These are phyloP conservation scores for Ellobium chinense DNA, from an alignment of 2,888 invertebrate genomes.

Conservation along the genomic window DNA sequence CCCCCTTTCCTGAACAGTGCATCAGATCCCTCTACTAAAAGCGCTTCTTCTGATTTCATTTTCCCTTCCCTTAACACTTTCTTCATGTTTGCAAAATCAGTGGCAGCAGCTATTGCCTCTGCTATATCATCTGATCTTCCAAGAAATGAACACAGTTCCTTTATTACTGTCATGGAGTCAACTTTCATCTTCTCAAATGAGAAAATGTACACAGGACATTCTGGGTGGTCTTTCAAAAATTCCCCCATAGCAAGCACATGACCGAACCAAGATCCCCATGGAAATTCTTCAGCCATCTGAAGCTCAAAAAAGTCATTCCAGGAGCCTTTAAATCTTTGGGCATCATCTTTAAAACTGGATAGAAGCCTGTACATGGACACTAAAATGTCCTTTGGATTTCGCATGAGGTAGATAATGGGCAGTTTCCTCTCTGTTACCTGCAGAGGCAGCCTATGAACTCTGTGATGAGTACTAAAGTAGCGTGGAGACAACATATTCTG, in stretches of 20 bases:
- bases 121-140: slow-evolving; percentile 10
- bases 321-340: neutral
- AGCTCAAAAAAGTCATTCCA: slow-evolving; percentile 21
- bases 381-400: slow-evolving; percentile 15
- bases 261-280: slow-evolving; percentile 21
- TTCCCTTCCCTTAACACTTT: neutral
- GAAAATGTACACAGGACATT: neutral
- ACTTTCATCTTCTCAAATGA: slow-evolving; percentile 7
- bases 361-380: neutral
- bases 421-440: slow-evolving; percentile 4
- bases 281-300: neutral
- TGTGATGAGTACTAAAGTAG: neutral
- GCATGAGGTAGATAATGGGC: slow-evolving; percentile 10
- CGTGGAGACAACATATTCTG: neutral
- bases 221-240: slow-evolving; percentile 5
- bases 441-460: neutral
- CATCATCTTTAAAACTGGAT: neutral
- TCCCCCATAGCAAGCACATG: neutral
- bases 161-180: neutral
- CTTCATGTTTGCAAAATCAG: slow-evolving; percentile 13
- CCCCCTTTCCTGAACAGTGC: neutral
- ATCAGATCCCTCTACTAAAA: neutral
- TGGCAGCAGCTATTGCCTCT: slow-evolving; percentile 4
- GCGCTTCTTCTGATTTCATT: no score
- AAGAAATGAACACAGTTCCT: slow-evolving; percentile 8